Conservation (phyloP, 2,113 vertebrate species). For the Clarias magur region DNA sequence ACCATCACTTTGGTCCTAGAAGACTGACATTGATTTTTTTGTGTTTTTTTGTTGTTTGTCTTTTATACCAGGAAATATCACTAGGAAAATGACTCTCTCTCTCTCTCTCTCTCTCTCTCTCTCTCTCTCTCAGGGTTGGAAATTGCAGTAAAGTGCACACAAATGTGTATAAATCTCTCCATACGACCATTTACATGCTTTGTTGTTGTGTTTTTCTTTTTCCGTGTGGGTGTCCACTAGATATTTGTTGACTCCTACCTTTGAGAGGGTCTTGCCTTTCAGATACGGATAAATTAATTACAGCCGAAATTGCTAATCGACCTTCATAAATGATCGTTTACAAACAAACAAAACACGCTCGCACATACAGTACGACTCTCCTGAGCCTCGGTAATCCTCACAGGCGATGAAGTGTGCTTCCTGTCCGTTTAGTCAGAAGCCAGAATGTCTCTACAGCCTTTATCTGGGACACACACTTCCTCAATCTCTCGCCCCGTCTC, state of each 20-base stretch:
- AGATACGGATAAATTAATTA: conserved; percentile 43
- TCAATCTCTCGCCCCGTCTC: conserved; percentile 26
- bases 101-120: background rate
- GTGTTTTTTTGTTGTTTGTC: no score
- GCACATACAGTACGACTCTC: background rate
- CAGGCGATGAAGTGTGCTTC: conserved; percentile 32
- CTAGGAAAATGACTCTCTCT: background rate
- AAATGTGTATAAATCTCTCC: background rate
- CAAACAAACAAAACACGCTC: conserved; percentile 18
- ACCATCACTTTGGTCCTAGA: background rate
- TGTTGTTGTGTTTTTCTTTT: background rate
- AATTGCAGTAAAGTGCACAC: background rate
- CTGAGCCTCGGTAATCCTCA: conserved; percentile 39
- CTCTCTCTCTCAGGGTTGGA: background rate
- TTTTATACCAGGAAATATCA: background rate
- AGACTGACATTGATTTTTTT: background rate
- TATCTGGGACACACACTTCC: conserved; percentile 38
- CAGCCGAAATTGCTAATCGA: conserved; percentile 41
- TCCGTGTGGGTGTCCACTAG: background rate
- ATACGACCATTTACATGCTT: background rate
- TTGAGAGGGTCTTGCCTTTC: conserved; percentile 62
- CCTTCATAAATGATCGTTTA: conserved; percentile 16
- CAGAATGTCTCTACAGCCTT: conserved; percentile 16
- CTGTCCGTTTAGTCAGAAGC: conserved; percentile 42
- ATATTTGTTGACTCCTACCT: conserved; percentile 45